phyloP scores from a whole-genome alignment of 2,888 invertebrate genomes.

The Koerneria pararmatus region DNA sequence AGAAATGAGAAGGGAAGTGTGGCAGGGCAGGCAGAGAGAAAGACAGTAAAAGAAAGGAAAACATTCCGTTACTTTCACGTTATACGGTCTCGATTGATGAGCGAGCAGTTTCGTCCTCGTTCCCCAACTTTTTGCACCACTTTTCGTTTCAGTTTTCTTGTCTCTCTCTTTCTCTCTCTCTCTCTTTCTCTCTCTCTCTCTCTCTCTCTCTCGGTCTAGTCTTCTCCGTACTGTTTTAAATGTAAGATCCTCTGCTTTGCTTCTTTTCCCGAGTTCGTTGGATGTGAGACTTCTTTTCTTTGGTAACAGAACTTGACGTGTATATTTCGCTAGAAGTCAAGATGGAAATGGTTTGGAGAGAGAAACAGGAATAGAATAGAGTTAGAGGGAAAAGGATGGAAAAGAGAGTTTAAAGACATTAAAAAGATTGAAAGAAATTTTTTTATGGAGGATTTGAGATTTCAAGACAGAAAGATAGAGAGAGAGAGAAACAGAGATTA shows the following conservation, averaged over 20 bases:
- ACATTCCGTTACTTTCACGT: neutral
- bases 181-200: conserved; percentile 5
- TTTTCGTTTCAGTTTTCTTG: neutral
- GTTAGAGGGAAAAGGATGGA: too few species aligned
- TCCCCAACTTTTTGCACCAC: neutral
- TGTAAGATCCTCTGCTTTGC: too few species aligned
- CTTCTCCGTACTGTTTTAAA: neutral
- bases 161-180: conserved; percentile 3
- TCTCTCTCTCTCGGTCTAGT: neutral
- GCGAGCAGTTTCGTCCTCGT: neutral
- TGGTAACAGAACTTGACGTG: too few species aligned
- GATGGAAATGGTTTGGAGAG: too few species aligned
- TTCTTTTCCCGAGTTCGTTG: neutral
- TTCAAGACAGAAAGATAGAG: neutral
- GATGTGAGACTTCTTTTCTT: too few species aligned
- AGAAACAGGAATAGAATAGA: too few species aligned
- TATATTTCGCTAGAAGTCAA: too few species aligned
- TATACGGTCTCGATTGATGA: neutral
- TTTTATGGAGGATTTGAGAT: neutral
- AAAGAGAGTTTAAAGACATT: too few species aligned
- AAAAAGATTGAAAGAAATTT: too few species aligned
- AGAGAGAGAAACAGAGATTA: neutral
- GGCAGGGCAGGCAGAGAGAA: conserved; percentile 7
- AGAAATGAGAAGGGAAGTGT: neutral
- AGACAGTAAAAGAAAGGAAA: conserved; percentile 3